Conservation (phyloP, 2,888 invertebrate species). For the Mythimna ferrago region DNA sequence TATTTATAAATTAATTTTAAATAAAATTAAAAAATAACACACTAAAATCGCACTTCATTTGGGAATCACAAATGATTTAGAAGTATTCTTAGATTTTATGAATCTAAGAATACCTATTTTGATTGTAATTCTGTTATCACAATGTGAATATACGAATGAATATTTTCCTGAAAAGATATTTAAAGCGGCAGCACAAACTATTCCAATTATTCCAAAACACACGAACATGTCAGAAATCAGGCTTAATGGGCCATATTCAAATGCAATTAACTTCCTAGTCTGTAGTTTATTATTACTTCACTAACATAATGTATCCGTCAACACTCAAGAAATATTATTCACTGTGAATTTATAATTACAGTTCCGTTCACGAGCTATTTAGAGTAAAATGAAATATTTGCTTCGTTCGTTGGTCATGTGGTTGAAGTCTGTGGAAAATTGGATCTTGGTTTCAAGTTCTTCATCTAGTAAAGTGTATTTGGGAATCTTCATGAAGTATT, state of each 20-base stretch:
- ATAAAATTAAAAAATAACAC: too few relatives aligned
- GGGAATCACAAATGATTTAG: too few relatives aligned
- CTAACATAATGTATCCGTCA: slow-evolving; percentile 27
- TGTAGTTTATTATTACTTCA: slow-evolving; percentile 3
- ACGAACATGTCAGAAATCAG: background rate
- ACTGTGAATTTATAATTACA: slow-evolving; percentile 9
- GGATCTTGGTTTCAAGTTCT: background rate
- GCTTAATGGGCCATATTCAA: slow-evolving; percentile 25
- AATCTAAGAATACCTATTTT: too few relatives aligned
- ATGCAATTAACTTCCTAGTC: slow-evolving; percentile 23
- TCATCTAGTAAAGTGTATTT: too few relatives aligned
- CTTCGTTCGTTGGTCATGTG: background rate
- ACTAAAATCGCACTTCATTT: background rate
- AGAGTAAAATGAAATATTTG: background rate
- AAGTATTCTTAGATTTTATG: background rate
- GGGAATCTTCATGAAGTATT: too few relatives aligned
- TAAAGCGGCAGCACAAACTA: background rate
- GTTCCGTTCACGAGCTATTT: slow-evolving; percentile 22
- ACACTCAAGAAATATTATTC: slow-evolving; percentile 17
- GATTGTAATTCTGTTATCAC: too few relatives aligned
- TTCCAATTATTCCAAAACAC: background rate
- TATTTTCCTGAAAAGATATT: background rate
- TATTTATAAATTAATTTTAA: too few relatives aligned
- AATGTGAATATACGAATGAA: too few relatives aligned
- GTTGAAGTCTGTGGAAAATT: fast-evolving